Evolutionary conservation across 2,113 vertebrate species (phyloP), one percentile per base, ranked within the genome.

Genomic region (Sigmodon hispidus): DNA sequence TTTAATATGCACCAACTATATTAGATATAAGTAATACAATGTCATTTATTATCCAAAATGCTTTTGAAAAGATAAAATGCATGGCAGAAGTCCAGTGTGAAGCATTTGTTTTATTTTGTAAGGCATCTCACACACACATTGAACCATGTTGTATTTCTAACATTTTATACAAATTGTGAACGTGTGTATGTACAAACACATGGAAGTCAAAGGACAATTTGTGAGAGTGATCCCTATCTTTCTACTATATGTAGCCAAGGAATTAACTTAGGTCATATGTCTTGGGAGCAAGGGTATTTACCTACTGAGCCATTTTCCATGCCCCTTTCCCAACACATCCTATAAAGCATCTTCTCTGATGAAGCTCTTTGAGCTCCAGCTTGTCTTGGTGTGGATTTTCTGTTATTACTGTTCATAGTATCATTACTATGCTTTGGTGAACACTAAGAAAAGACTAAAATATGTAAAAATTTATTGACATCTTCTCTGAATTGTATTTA

Each of bases 101-200:
- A 22, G 45, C n/a, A 31, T 4, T 61, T 31, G 7, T 36, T 75
- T 40, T 43, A 7, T 63, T 43, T 29, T 52, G 7, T 40, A n/a
- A 63, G 1, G 2, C 13, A 7, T 11, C 31, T 9, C 5, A 7
- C 6, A 48, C 13, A 29, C 34, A 48, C 3, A n/a, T n/a, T 6
- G 5, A 57, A 76, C n/a, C 21, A n/a, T 2, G 21, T 2, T 8
- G 0, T 7, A 26, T n/a, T 69, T 61, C 29, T 52, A 31, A 3
- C 7, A 24, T 87, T 59, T 34, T 61, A 65, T 75, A 43, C 21
- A 45, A 84, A 34, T 21, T 85, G 83, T 85, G 43, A 65, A 17
- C 2, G 34, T 85, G 17, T 8, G 24, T 34, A 31, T 3, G 3
- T 63, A 11, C 17, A 61, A 10, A 63, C 19, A 31, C 67, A 16